Base-by-base conservation (phyloP, 2,888 invertebrate genomes). In the Drosophila acutilabella region DNA sequence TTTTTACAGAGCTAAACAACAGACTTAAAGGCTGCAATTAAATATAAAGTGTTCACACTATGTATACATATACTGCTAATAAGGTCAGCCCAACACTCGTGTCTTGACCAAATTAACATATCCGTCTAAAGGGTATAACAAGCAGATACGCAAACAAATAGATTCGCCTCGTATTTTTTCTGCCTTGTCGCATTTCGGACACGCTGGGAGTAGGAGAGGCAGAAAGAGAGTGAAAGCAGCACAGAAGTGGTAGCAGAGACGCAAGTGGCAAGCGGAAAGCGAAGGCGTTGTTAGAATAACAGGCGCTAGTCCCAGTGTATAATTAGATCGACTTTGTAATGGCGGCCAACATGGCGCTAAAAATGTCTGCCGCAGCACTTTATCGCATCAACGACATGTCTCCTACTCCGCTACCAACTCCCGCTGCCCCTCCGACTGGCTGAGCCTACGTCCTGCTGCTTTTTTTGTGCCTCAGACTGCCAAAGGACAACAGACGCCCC, bases 241-340 rank as follows among this genome's bases (percentile, higher is more conserved):
- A n/a, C 30, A 8, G 14, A 11, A 2, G 16, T n/a, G 18, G 16
- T 16, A 16, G 20, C 36, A 11, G 52, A 13, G 14, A 16, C 33
- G 6, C 13, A n/a, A 4, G 33, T 42, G 41, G 13, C 36, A 5
- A 52, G 33, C 4, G 30, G 41, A 23, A 47, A 54, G n/a, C 42
- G 54, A 54, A 54, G 64, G 62, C 50, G 73, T 57, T 65, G 62
- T 54, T 58, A 74, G 74, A 77, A 80, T 74, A 80, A 74, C 82
- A 68, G 60, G 60, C 67, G 64, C 62, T 64, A 66, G 30, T 44
- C 42, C 18, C 42, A n/a, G 80, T 74, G 81, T 80, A 81, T 81
- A 81, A 81, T 81, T 81, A 81, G 80, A 81, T 81, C 83, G 80
- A 82, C 80, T 81, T 80, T 83, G 77, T 78, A 81, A 82, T 81